These are phyloP conservation scores for Helarctos malayanus DNA, from an alignment of 2,797 vertebrate genomes.

Conservation along the genomic window DNA sequence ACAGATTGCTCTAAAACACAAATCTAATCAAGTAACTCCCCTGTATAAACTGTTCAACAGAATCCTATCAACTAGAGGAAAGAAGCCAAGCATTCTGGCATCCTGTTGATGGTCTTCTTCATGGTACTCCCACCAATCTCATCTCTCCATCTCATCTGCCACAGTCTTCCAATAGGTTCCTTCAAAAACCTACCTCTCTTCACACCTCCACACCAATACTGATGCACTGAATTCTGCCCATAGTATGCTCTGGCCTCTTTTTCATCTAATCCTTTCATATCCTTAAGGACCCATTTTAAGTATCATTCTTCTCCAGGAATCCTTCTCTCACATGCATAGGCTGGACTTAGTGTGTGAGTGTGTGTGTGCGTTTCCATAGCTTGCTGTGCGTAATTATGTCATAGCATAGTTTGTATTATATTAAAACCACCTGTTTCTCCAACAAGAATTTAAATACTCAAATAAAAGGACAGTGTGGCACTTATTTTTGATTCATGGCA, in stretches of 20 bases:
- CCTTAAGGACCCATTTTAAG: not conserved
- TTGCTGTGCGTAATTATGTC: not conserved
- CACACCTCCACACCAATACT: not conserved
- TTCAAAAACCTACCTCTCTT: not conserved
- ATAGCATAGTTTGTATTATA: not conserved
- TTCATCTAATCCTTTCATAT: not conserved
- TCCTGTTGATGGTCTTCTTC: not conserved
- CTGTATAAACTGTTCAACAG: not conserved
- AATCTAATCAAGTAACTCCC: not conserved
- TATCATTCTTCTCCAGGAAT: not conserved
- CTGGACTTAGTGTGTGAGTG: not conserved
- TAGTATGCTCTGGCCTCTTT: not conserved
- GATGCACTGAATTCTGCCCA: not conserved
- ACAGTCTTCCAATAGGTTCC: rapidly evolving
- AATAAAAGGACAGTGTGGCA: not conserved
- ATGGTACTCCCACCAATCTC: rapidly evolving
- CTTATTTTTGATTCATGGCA: not conserved
- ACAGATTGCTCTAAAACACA: not conserved
- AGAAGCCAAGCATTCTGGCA: too few species aligned
- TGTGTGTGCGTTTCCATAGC: not conserved
- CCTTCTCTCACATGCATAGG: not conserved
- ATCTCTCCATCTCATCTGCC: not conserved
- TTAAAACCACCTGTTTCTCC: not conserved
- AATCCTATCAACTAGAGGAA: not conserved
- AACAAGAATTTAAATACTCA: not conserved